A percentile compares a stretch with the other conserved stretches of the same genome.
These are phyloP conservation scores for Hyles vespertilio DNA, from an alignment of 1,140 invertebrate genomes.

Conservation along the genomic window DNA sequence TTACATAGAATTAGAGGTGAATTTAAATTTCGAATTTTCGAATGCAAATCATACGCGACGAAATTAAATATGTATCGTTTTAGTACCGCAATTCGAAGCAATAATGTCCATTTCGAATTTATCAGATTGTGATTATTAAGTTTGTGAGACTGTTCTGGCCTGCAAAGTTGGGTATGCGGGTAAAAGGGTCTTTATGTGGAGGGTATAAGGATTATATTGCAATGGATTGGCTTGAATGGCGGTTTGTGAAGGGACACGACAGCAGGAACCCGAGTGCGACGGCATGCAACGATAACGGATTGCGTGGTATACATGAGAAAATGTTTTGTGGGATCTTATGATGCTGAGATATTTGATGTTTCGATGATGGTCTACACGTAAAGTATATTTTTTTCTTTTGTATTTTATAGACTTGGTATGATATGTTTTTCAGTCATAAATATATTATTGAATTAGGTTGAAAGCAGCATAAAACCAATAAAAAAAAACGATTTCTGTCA, in stretches of 20 bases:
- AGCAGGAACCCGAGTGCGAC: conserved; percentile 53
- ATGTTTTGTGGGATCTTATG: background rate
- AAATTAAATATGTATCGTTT: background rate
- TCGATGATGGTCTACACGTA: too few species aligned
- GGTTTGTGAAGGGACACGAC: conserved; percentile 31
- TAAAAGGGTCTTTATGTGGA: conserved; percentile 11
- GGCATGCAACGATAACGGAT: conserved; percentile 46
- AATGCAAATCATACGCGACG: conserved; percentile 5
- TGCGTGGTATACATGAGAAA: conserved; percentile 34
- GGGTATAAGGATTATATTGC: conserved; percentile 23
- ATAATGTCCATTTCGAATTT: conserved; percentile 1
- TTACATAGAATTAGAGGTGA: too few species aligned
- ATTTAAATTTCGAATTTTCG: background rate
- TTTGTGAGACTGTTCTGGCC: conserved; percentile 15
- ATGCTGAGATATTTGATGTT: background rate
- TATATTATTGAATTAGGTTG: too few species aligned
- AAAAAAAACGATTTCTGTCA: too few species aligned
- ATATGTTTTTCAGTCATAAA: too few species aligned
- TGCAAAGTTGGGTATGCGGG: conserved; percentile 18
- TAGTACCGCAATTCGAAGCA: background rate
- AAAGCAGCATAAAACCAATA: too few species aligned
- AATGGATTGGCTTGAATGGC: background rate
- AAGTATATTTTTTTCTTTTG: too few species aligned
- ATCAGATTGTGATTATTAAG: background rate
- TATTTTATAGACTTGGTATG: too few species aligned